Conservation (phyloP, 2,113 vertebrate genomes). For the Sebastes schlegelii region DNA sequence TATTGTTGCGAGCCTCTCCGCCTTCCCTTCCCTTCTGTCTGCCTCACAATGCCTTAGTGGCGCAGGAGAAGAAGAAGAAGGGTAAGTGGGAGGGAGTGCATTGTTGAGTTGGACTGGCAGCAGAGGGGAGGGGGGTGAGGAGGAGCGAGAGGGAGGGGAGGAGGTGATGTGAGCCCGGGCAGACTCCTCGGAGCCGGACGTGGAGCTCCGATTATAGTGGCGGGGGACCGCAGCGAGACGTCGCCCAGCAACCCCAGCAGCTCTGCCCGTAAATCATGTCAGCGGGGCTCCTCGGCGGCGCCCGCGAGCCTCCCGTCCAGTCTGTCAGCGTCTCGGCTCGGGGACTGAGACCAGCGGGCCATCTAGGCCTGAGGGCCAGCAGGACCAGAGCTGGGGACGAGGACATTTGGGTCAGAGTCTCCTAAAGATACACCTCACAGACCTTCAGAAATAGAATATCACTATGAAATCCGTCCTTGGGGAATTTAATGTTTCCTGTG, state of each 20-base stretch:
- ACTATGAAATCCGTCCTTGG: not conserved
- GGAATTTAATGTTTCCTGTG: not conserved
- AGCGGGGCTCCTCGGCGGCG: constrained; percentile 63
- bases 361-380: constrained; percentile 5
- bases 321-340: constrained; percentile 58
- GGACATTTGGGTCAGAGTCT: constrained; percentile 35
- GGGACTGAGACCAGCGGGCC: constrained; percentile 37
- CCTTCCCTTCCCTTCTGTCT: constrained; percentile 21
- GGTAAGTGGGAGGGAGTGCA: constrained; percentile 32
- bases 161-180: constrained; percentile 67
- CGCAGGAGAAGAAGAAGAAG: constrained; percentile 24
- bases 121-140: constrained; percentile 40
- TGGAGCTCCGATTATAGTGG: constrained; percentile 80
- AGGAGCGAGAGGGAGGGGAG: constrained; percentile 39
- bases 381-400: constrained; percentile 12
- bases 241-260: constrained; percentile 75
- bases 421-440: constrained; percentile 35
- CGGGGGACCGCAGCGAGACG: constrained; percentile 77
- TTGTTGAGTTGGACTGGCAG: constrained; percentile 30
- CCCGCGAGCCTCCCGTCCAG: constrained; percentile 64
- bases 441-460: constrained; percentile 8
- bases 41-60: constrained; percentile 35
- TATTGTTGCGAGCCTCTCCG: constrained; percentile 55
- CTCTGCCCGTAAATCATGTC: constrained; percentile 81
- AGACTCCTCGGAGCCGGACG: constrained; percentile 82